Evolutionary conservation across 2,888 invertebrate species (phyloP), one percentile per base, ranked within the genome.

Genomic region (Chironomus riparius): DNA sequence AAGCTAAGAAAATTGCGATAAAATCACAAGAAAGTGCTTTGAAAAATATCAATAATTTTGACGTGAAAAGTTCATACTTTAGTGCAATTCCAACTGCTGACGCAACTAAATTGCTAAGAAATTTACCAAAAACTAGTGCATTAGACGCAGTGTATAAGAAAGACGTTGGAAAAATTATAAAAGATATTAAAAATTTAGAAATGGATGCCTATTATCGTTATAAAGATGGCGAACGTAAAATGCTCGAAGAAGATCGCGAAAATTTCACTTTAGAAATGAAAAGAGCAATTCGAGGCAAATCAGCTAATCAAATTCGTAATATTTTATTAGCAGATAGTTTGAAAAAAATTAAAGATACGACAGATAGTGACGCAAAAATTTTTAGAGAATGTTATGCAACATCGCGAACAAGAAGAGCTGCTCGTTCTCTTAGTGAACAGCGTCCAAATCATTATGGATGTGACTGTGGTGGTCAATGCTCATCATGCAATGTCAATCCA

Each of bases 241-340:
- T 76, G 50, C 15, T 76, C 28, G 50, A 76, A 69, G 76, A 76
- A 13, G 68, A 68, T 56, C 76, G 69, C 15, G 76, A 68, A 69
- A 76, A 28, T 56, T 76, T 76, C 50, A 69, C 85, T 13, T 81
- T 84, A 65, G 86, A 87, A 78, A 87, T 86, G 78, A 86, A 85
- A 79, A 82, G 83, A 78, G 81, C 82, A 70, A 83, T 91, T 69
- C 87, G 90, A 80, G 92, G 92, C 71, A 92, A 90, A 86, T 92
- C 92, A 2, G 92, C 92, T 5, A 89, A 87, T 80, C 89, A 89
- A 68, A 93, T 93, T 77, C 90, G 89, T 78, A 87, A 87, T 78
- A 88, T 88, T 13, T 83, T 91, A 62, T 82, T 91, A 65, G 86
- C 87, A 56, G 88, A 90, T 79, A 89, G 86, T 77, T 81, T 83